phyloP scores from a whole-genome alignment of 1,140 invertebrate species.

The Propsilocerus akamusi region DNA sequence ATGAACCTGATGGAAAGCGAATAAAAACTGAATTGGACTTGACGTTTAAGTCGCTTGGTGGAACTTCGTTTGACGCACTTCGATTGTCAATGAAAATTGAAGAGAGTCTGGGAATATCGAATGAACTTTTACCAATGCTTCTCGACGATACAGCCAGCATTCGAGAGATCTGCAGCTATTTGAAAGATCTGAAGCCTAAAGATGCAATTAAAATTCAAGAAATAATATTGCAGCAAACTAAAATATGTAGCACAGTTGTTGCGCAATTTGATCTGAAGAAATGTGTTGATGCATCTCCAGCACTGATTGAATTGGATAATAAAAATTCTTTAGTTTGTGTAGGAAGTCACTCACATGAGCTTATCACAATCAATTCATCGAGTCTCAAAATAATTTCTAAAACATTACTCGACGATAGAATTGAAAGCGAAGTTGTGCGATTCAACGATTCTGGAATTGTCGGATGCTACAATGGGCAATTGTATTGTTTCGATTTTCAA shows the following conservation, averaged over 20 bases:
- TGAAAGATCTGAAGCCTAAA: neutral
- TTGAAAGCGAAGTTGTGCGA: constrained; percentile 32
- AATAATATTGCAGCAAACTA: neutral
- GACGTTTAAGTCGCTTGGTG: constrained; percentile 13
- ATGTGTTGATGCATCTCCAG: constrained; percentile 34
- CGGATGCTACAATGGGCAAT: constrained; percentile 33
- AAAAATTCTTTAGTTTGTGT: constrained; percentile 13
- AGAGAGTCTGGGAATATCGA: constrained; percentile 12
- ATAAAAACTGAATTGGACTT: constrained; percentile 8
- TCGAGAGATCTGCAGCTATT: neutral
- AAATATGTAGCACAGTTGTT: neutral
- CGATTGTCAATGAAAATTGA: constrained; percentile 14
- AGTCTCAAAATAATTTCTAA: constrained; percentile 15
- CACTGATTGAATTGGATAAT: constrained; percentile 12
- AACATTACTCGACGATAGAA: constrained; percentile 25
- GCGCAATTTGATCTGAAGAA: constrained; percentile 30
- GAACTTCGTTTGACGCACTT: constrained; percentile 20
- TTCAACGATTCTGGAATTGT: constrained; percentile 11
- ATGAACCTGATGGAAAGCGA: constrained; percentile 8
- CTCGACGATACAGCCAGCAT: constrained; percentile 10
- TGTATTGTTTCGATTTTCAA: constrained; percentile 27
- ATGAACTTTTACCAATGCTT: constrained; percentile 14
- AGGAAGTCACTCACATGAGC: constrained; percentile 18
- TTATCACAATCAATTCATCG: neutral
- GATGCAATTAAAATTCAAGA: neutral